Conservation (phyloP, 2,113 vertebrate species). For the Otocyon megalotis region DNA sequence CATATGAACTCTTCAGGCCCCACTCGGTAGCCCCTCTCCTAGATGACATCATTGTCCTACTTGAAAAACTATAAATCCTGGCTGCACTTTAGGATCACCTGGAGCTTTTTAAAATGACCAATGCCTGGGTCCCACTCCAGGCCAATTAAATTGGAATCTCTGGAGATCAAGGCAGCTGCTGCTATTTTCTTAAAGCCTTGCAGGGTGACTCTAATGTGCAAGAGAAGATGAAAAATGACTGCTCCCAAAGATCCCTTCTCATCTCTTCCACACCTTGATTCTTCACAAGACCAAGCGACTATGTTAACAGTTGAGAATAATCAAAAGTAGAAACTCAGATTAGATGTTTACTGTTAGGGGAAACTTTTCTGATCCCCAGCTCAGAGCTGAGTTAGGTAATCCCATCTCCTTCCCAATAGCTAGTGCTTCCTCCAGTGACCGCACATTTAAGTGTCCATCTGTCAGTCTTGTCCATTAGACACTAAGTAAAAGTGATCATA, state of each 20-base stretch:
- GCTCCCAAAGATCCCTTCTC: neutral
- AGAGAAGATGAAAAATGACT: neutral
- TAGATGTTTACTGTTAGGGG: neutral
- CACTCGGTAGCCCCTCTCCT: neutral
- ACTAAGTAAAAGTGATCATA: neutral
- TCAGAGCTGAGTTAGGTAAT: neutral
- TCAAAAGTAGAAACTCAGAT: neutral
- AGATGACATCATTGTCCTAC: neutral
- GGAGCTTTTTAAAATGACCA: neutral
- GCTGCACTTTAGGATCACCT: neutral
- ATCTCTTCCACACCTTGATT: neutral
- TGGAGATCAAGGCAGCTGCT: neutral
- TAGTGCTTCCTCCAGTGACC: neutral
- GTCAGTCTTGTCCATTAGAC: neutral
- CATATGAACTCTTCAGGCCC: neutral
- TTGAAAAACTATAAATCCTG: neutral
- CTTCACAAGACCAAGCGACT: neutral
- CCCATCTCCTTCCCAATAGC: neutral
- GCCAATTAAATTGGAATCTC: neutral
- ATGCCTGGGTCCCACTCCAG: neutral
- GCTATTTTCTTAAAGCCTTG: neutral
- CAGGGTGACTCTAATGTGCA: neutral
- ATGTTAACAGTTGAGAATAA: neutral
- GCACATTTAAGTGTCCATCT: neutral
- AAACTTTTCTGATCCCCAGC: neutral